phyloP scores from a whole-genome alignment of 2,888 invertebrate species.

The Acleris laterana region DNA sequence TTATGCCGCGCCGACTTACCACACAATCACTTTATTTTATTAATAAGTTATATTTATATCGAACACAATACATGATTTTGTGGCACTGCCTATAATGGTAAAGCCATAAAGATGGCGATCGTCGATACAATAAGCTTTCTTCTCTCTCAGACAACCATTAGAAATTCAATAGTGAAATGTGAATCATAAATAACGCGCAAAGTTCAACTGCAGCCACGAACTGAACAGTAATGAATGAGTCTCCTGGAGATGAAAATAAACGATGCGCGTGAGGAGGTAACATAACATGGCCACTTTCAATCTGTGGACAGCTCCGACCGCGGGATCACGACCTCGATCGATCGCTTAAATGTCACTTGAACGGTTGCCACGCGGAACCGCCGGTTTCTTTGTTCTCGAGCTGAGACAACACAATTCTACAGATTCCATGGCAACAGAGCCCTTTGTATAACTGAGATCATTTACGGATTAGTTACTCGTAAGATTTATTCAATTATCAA shows the following conservation, averaged over 20 bases:
- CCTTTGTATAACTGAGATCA: slow-evolving; percentile 59
- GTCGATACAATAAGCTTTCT: slow-evolving; percentile 9
- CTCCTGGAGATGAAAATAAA: slow-evolving; percentile 22
- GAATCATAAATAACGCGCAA: not conserved
- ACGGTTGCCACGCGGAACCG: slow-evolving; percentile 75
- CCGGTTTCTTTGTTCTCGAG: slow-evolving; percentile 67
- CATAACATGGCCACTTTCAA: slow-evolving; percentile 38
- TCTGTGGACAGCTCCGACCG: slow-evolving; percentile 53
- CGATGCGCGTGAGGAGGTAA: slow-evolving; percentile 24
- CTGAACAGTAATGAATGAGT: slow-evolving; percentile 11
- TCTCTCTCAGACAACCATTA: not conserved
- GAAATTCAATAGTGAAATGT: too few species aligned
- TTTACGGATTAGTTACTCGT: slow-evolving; percentile 40
- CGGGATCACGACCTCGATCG: slow-evolving; percentile 72
- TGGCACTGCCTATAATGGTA: too few species aligned
- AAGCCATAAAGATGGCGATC: too few species aligned
- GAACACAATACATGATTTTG: not conserved
- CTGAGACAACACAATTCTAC: slow-evolving; percentile 62
- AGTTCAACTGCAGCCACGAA: slow-evolving; percentile 7
- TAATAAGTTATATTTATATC: not conserved
- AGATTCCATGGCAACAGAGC: slow-evolving; percentile 63
- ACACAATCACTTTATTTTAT: slow-evolving; percentile 22
- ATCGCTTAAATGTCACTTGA: slow-evolving; percentile 79
- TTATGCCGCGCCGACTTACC: slow-evolving; percentile 44
- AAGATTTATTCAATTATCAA: slow-evolving; percentile 8